These are phyloP conservation scores for Epinotia demarniana DNA, from an alignment of 2,888 invertebrate genomes.

Conservation along the genomic window DNA sequence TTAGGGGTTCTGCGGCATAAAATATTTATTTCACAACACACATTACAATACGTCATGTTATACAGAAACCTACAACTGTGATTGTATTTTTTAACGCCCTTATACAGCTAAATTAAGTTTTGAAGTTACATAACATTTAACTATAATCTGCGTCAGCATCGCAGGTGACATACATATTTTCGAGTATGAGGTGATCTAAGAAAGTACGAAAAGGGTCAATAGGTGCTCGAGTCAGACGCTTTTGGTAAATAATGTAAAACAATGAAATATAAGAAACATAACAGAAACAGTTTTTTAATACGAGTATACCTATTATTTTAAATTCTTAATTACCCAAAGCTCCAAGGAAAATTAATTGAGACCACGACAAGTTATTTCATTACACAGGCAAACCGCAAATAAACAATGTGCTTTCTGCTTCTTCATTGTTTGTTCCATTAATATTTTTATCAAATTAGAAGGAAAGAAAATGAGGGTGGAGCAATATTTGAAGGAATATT, in stretches of 20 bases:
- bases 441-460: slow-evolving; percentile 78
- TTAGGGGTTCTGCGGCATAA: no score
- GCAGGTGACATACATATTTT: background rate
- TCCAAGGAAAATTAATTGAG: slow-evolving; percentile 31
- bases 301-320: slow-evolving; percentile 9
- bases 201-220: background rate
- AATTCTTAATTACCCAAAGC: slow-evolving; percentile 8
- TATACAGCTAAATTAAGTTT: background rate
- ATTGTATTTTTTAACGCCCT: background rate
- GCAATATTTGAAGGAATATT: slow-evolving; percentile 69
- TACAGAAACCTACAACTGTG: background rate
- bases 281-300: no score
- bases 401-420: slow-evolving; percentile 71
- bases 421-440: slow-evolving; percentile 77
- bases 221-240: background rate
- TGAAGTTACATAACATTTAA: background rate
- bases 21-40: no score
- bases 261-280: background rate
- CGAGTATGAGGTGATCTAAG: no score
- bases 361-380: slow-evolving; percentile 60
- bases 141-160: background rate
- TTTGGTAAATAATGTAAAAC: background rate
- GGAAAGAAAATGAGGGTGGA: slow-evolving; percentile 58
- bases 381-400: slow-evolving; percentile 71
- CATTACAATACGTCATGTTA: no score